Conservation (phyloP, 1,140 invertebrate genomes). For the Drosophila ananassae region DNA sequence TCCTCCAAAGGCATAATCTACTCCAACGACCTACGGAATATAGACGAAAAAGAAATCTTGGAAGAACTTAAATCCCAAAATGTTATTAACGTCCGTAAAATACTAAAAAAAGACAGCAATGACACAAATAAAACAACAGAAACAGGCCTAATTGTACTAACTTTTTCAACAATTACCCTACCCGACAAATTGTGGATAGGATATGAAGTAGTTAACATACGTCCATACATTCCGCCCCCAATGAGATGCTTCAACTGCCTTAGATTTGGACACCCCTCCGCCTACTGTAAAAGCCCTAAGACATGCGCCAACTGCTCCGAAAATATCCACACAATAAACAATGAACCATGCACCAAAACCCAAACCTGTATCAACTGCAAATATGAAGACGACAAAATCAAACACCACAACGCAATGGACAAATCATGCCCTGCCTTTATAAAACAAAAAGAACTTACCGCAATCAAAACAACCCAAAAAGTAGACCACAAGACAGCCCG, state of each 20-base stretch:
- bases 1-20: background rate
- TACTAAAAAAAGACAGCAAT: background rate
- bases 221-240: constrained; percentile 8
- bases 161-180: constrained; percentile 3
- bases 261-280: constrained; percentile 9
- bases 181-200: constrained; percentile 3
- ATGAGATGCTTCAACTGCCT: constrained; percentile 9
- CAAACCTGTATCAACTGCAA: constrained; percentile 7
- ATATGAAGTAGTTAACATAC: constrained; percentile 4
- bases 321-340: background rate
- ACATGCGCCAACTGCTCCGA: constrained; percentile 3
- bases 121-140: too few species aligned
- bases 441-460: background rate
- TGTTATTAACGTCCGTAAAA: background rate
- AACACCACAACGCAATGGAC: constrained; percentile 4
- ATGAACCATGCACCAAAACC: constrained; percentile 1
- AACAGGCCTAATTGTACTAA: background rate
- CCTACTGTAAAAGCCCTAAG: constrained; percentile 5
- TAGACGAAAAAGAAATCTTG: constrained; percentile 1
- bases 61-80: constrained; percentile 4
- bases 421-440: constrained; percentile 7
- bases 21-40: background rate
- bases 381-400: constrained; percentile 2
- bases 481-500: constrained; percentile 9
- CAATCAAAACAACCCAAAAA: constrained; percentile 5